Percentiles rank a stretch among this genome's conserved stretches.
These are phyloP conservation scores for Carterocephalus palaemon DNA, from an alignment of 2,888 invertebrate species.

Conservation along the genomic window DNA sequence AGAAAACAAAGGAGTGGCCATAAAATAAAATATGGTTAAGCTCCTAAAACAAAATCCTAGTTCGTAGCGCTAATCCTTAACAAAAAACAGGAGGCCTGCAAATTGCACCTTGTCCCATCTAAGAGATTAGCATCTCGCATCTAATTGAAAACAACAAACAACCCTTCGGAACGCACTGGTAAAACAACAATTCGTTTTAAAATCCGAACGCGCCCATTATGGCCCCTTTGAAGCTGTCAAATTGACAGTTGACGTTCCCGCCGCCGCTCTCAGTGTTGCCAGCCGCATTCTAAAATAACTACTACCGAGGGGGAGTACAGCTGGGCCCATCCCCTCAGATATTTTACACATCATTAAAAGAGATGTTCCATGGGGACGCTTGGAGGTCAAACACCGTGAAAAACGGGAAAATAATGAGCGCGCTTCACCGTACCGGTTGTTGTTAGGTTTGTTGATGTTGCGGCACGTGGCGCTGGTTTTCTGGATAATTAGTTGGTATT, in stretches of 20 bases:
- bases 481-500: constrained; percentile 27
- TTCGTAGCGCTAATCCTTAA: constrained; percentile 17
- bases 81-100: constrained; percentile 13
- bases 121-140: constrained; percentile 24
- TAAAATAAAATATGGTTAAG: constrained; percentile 1
- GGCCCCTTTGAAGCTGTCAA: constrained; percentile 59
- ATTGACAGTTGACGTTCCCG: constrained; percentile 62
- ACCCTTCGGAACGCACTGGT: constrained; percentile 35
- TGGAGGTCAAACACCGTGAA: constrained; percentile 62
- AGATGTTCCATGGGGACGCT: constrained; percentile 40
- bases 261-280: constrained; percentile 33
- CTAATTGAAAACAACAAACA: constrained; percentile 27
- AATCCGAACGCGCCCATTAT: constrained; percentile 59
- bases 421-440: constrained; percentile 31
- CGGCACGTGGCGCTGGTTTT: constrained; percentile 29
- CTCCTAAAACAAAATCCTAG: constrained; percentile 19
- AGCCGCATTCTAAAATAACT: constrained; percentile 30
- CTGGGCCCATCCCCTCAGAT: constrained; percentile 42
- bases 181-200: constrained; percentile 61
- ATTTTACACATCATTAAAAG: constrained; percentile 67
- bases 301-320: constrained; percentile 32
- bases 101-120: constrained; percentile 25
- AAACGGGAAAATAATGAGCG: constrained; percentile 62
- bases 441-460: constrained; percentile 31
- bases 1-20: neutral